phyloP scores from a whole-genome alignment of 2,113 vertebrate species.

The Panthera tigris region DNA sequence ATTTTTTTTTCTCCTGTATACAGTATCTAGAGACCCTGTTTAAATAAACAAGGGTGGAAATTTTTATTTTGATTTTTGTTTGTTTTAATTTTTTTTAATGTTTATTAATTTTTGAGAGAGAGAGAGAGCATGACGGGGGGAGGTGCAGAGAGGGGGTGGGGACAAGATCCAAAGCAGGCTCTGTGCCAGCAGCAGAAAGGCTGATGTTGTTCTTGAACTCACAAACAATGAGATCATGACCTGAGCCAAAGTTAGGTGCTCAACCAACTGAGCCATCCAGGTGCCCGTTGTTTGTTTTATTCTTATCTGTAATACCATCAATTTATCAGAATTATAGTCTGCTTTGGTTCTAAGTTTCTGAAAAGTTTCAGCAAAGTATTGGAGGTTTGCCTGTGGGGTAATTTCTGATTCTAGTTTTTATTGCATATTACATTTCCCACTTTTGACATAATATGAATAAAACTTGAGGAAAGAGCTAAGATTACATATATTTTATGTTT shows the following conservation, averaged over 20 bases:
- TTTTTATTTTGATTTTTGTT: neutral
- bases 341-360: neutral
- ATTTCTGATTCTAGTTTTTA: neutral
- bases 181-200: no score
- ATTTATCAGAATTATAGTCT: neutral
- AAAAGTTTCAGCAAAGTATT: neutral
- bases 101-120: no score
- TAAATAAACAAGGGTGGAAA: neutral
- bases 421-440: neutral
- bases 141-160: no score
- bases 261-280: no score
- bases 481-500: neutral
- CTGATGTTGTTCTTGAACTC: no score
- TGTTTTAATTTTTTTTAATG: neutral
- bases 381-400: neutral
- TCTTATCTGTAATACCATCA: neutral
- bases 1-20: neutral
- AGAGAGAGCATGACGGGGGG: no score
- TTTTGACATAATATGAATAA: neutral
- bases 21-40: neutral
- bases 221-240: no score
- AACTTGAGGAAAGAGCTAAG: neutral
- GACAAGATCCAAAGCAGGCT: no score
- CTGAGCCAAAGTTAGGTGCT: no score
- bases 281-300: neutral